These are phyloP conservation scores for Phoxinus dragarum DNA, from an alignment of 2,797 vertebrate genomes.

Conservation along the genomic window DNA sequence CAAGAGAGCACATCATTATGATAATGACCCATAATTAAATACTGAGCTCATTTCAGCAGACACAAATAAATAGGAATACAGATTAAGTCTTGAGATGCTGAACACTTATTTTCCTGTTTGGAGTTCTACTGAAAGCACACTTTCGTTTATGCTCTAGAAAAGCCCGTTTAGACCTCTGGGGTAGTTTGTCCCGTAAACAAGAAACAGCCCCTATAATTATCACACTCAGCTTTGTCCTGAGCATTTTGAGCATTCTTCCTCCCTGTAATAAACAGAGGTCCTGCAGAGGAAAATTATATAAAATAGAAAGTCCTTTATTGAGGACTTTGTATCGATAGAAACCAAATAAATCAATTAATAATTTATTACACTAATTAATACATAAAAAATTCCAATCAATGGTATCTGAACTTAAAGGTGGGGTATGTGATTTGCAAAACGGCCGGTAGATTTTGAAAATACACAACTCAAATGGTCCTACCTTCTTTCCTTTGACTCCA, in stretches of 20 bases:
- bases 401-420: not conserved
- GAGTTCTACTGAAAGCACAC: not conserved
- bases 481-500: too few species aligned
- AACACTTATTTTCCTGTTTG: conserved; percentile 15
- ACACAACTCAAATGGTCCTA: too few species aligned
- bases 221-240: not conserved
- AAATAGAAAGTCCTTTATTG: not conserved
- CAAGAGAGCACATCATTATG: conserved; percentile 34
- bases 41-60: conserved; percentile 20
- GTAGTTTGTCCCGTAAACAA: conserved; percentile 10
- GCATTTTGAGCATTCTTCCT: not conserved
- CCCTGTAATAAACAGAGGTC: not conserved
- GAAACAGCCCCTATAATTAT: conserved; percentile 3
- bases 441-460: too few species aligned
- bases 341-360: not conserved
- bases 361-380: not conserved
- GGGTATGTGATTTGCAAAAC: too few species aligned
- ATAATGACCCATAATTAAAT: conserved; percentile 31
- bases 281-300: not conserved
- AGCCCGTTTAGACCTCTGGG: not conserved
- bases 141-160: conserved; percentile 6
- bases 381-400: not conserved
- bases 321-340: not conserved
- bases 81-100: conserved; percentile 1
- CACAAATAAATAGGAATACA: conserved; percentile 14